These are phyloP conservation scores for Gnatocerus cornutus DNA, from an alignment of 2,888 invertebrate species.

Conservation along the genomic window DNA sequence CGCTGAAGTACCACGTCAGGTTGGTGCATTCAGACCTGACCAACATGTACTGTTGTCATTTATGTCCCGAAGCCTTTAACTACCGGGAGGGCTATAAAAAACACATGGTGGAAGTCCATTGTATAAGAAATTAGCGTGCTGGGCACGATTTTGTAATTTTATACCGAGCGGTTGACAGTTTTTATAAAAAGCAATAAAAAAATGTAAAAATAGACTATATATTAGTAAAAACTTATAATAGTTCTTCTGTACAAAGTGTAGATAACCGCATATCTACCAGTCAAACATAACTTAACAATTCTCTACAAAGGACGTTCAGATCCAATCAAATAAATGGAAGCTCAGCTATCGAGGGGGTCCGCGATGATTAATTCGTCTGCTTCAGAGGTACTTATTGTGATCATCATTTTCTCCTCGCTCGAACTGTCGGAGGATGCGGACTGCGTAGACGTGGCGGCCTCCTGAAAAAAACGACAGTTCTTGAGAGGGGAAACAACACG, in stretches of 20 bases:
- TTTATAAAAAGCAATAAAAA: constrained; percentile 1
- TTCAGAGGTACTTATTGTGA: constrained; percentile 79
- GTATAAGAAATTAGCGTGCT: constrained; percentile 74
- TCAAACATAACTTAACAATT: constrained; percentile 43
- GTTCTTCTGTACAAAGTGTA: constrained; percentile 32
- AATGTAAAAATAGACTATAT: constrained; percentile 43
- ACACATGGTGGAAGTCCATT: constrained; percentile 81
- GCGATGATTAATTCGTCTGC: constrained; percentile 69
- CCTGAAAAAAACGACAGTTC: constrained; percentile 72
- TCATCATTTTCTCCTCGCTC: constrained; percentile 86
- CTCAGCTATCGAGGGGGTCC: constrained; percentile 72
- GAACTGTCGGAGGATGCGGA: constrained; percentile 80
- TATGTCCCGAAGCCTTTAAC: constrained; percentile 81
- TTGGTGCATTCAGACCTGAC: constrained; percentile 81
- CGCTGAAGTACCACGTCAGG: constrained; percentile 78
- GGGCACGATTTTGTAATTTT: constrained; percentile 46
- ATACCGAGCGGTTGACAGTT: constrained; percentile 37
- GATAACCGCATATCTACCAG: too few species aligned
- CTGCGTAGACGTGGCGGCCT: constrained; percentile 83
- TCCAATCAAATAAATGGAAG: constrained; percentile 51
- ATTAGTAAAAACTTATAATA: constrained; percentile 45
- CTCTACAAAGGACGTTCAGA: constrained; percentile 28
- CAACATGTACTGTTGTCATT: constrained; percentile 80
- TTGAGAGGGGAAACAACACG: constrained; percentile 13
- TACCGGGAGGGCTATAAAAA: constrained; percentile 81